These are phyloP conservation scores for Raja brachyura DNA, from an alignment of 2,113 vertebrate genomes.

Conservation along the genomic window DNA sequence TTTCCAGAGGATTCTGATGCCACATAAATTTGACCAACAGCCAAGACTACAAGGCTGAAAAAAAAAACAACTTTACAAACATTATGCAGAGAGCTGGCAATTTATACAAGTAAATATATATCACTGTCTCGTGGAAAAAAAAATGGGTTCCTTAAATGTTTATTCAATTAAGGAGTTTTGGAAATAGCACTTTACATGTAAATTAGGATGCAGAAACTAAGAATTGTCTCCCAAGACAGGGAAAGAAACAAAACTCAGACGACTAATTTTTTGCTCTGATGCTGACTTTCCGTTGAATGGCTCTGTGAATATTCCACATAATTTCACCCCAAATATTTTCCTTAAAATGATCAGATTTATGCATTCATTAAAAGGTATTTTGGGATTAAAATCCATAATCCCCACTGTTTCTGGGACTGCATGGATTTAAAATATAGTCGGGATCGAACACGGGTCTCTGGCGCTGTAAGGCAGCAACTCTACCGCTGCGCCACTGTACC, in stretches of 20 bases:
- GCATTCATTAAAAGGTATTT: background rate
- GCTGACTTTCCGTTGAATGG: background rate
- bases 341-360: background rate
- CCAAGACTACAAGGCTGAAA: background rate
- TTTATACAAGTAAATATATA: background rate
- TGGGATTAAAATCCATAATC: background rate
- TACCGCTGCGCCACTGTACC: too few species aligned
- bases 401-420: background rate
- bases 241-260: background rate
- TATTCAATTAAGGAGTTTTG: background rate
- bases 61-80: background rate
- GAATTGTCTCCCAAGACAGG: background rate
- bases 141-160: background rate
- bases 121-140: background rate
- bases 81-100: background rate
- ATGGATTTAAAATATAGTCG: background rate
- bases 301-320: background rate
- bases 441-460: too few species aligned
- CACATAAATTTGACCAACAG: background rate
- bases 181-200: background rate
- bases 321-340: background rate
- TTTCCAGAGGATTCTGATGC: slow-evolving; percentile 10
- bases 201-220: background rate
- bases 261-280: background rate
- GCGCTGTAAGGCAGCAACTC: too few species aligned